phyloP scores from a whole-genome alignment of 2,888 invertebrate genomes.

The Sycophila texana region DNA sequence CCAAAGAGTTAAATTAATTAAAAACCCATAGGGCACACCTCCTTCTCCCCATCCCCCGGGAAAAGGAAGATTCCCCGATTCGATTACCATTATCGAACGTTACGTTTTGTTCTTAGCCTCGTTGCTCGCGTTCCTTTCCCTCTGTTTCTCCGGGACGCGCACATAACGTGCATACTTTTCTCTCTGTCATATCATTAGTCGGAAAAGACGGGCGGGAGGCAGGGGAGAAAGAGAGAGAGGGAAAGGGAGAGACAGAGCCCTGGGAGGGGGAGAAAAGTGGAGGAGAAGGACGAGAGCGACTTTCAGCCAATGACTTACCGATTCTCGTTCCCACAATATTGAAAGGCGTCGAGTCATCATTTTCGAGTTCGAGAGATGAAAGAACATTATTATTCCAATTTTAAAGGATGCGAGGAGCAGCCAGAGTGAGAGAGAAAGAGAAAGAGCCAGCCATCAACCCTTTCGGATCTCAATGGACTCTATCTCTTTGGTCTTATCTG shows the following conservation, averaged over 20 bases:
- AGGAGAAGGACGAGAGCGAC: constrained; percentile 45
- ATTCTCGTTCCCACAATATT: constrained; percentile 74
- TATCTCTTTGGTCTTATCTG: constrained; percentile 55
- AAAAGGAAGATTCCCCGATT: constrained; percentile 42
- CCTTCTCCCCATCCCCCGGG: constrained; percentile 14
- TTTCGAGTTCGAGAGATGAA: constrained; percentile 71
- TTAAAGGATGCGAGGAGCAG: constrained; percentile 67
- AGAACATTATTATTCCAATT: constrained; percentile 75
- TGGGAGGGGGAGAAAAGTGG: constrained; percentile 54
- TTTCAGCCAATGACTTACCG: constrained; percentile 63
- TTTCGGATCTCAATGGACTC: constrained; percentile 53
- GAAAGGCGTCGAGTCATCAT: constrained; percentile 74
- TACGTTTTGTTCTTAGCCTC: constrained; percentile 51
- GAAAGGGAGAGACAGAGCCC: constrained; percentile 23
- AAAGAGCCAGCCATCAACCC: constrained; percentile 50
- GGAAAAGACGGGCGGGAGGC: constrained; percentile 57
- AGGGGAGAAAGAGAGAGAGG: constrained; percentile 9
- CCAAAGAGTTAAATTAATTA: constrained; percentile 51
- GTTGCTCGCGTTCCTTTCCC: constrained; percentile 39
- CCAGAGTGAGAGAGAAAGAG: constrained; percentile 36
- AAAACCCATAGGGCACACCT: constrained; percentile 30
- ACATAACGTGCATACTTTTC: constrained; percentile 22
- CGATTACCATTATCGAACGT: constrained; percentile 54
- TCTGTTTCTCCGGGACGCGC: constrained; percentile 44
- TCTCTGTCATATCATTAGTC: constrained; percentile 56